Base-by-base conservation (phyloP, 2,888 invertebrate genomes). In the Hylaea fasciaria region DNA sequence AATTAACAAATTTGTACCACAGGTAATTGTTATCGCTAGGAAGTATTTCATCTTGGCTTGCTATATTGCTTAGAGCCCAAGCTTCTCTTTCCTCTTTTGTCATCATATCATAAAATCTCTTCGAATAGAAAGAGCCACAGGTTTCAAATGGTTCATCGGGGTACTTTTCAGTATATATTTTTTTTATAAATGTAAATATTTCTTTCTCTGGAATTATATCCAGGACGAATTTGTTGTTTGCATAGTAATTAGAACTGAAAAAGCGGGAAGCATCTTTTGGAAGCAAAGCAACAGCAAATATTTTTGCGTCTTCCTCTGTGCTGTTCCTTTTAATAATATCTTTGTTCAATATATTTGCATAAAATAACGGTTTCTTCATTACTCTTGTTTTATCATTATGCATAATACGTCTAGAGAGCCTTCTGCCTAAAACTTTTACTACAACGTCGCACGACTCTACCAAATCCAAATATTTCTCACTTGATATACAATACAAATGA, bases 1-100 rank as follows among this genome's bases (percentile, higher is more conserved):
- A 88, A n/a, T 58, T 76, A 0, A 87, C 69, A 71, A 80, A 87
- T 62, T 77, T 67, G 54, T 82, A 87, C 84, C 83, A 87, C 5
- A 65, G 43, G 58, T 74, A 86, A 64, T 82, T 77, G 35, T 70
- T 66, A 12, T 77, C 78, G 17, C 40, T 60, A 2, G 81, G 82
- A 12, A 81, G 58, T 29, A 81, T 51, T 53, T 83, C 85, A 32
- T 69, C 64, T 35, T 71, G 70, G 53, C 69, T 74, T 37, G 77
- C 72, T 53, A 86, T 64, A 37, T 87, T 78, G 17, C 65, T 60
- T 14, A 84, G 62, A n/a, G 85, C 85, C 86, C 86, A 87, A 43
- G 54, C 41, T 70, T 86, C 82, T 62, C 59, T 74, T 51, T 85
- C 77, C 16, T 76, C 69, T 12, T 28, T n/a, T 8, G 80, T 79